Evolutionary conservation across 2,797 vertebrate species (phyloP).

Genomic region (Mus spretus): DNA sequence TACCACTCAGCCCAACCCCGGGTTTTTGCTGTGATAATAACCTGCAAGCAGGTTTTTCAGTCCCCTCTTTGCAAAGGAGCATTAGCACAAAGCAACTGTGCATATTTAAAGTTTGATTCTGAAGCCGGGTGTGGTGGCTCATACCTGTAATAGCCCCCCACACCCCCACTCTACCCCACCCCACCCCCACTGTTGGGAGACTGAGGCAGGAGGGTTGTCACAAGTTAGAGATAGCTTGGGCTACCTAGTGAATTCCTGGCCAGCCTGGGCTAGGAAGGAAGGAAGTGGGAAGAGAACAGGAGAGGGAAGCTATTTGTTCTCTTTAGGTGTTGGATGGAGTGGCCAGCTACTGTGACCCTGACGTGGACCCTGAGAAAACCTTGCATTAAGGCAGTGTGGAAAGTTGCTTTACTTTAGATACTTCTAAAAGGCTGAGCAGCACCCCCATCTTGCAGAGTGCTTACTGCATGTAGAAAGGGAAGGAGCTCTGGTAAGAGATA

Average conservation of each 20-base stretch:
- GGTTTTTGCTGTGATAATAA: background rate
- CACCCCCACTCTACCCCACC: no score
- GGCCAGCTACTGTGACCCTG: background rate
- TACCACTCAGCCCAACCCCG: background rate
- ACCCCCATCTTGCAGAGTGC: background rate
- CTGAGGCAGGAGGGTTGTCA: background rate
- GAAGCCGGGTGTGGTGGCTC: background rate
- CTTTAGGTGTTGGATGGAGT: background rate
- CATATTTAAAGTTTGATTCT: background rate
- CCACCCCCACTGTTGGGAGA: background rate
- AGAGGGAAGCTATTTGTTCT: background rate
- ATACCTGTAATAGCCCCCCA: background rate
- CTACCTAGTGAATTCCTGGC: background rate
- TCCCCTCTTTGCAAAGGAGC: background rate
- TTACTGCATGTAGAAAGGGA: conserved; percentile 31
- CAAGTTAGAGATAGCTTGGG: background rate
- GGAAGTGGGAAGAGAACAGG: background rate
- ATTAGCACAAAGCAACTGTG: background rate
- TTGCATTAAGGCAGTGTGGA: background rate
- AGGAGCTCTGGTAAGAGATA: background rate
- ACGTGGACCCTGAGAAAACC: background rate
- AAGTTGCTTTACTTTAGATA: background rate
- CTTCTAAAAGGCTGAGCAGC: background rate
- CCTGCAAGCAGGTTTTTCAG: background rate
- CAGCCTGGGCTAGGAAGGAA: background rate